Evolutionary conservation across 1,140 invertebrate genomes (phyloP), one percentile per base, ranked within the genome.

Genomic region (Zaprionus ornatus): DNA sequence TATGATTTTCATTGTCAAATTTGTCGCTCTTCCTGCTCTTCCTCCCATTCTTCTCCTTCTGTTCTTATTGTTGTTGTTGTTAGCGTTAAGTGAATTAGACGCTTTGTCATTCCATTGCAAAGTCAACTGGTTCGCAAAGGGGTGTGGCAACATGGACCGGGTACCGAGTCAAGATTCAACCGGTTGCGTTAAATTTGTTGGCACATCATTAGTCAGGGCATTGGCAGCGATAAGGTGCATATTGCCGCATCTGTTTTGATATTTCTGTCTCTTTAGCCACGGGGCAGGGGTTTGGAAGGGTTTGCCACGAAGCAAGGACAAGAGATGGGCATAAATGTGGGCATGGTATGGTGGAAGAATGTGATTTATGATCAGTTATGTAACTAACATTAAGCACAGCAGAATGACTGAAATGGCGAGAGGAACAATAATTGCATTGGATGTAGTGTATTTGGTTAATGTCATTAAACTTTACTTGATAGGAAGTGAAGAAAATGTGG

Each of bases 1-100:
- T 92, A 92, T 92, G 91, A 92, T 92, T 92, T 92, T 67, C 91
- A 91, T 92, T 92, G 91, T 91, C 81, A 88, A 90, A 90, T 78
- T 91, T 83, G 83, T 79, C 19, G 32, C 19, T 57, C 21, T 23
- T 12, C 15, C 17, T 5, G 2, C 5, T 17, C 17, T 50, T n/a
- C 40, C 40, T 15, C 6, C 15, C n/a, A 3, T 12, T 15, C 19
- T 27, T 23, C 21, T 12, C 12, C 15, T 27, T 5, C 9, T 70
- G 66, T 50, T 52, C 45, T 40, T 61, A 60, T n/a, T 59, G 52
- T 54, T 70, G 69, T 57, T 37, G 57, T 35, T 55, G 56, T 71
- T 73, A 42, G 48, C 69, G 72, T 82, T 92, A 91, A 91, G 90
- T 90, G 90, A 91, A 91, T 91, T 90, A 80, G 73, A 23, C 81